phyloP scores from a whole-genome alignment of 2,113 vertebrate species.

The Speoplatyrhinus poulsoni region DNA sequence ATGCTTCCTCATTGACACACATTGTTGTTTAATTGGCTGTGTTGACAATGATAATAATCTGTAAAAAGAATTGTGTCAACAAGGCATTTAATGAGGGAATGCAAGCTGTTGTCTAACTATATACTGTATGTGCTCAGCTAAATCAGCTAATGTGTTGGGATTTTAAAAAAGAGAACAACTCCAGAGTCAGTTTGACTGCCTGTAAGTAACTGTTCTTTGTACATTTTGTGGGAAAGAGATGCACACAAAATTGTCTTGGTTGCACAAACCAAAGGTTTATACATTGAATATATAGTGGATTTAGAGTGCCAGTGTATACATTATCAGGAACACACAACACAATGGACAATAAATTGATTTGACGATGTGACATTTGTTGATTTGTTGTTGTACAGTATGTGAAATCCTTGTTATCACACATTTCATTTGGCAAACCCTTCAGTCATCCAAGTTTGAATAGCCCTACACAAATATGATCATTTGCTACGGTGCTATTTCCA shows the following conservation, averaged over 20 bases:
- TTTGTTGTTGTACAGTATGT: no score
- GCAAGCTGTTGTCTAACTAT: neutral
- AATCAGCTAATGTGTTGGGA: slow-evolving; percentile 13
- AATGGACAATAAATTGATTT: neutral
- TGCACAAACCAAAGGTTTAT: slow-evolving; percentile 48
- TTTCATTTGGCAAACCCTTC: slow-evolving; percentile 20
- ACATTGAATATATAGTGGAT: slow-evolving; percentile 63
- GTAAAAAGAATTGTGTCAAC: no score
- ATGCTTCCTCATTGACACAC: no score
- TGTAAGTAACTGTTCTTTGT: slow-evolving; percentile 26
- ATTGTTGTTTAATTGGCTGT: no score
- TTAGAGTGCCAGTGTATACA: slow-evolving; percentile 24
- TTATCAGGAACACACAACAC: neutral
- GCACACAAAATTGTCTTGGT: slow-evolving; percentile 28
- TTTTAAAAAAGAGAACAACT: slow-evolving; percentile 43
- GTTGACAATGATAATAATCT: no score
- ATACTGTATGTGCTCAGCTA: slow-evolving; percentile 16
- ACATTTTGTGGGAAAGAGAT: slow-evolving; percentile 26
- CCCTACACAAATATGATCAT: neutral
- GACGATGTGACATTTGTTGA: neutral
- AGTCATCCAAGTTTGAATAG: neutral
- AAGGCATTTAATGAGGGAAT: neutral
- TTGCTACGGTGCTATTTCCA: neutral
- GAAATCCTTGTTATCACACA: no score
- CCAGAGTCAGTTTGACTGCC: slow-evolving; percentile 27